A percentile compares a stretch with the other conserved stretches of the same genome.
Evolutionary conservation across 2,888 invertebrate genomes (phyloP).

Genomic region (Diplolepis rosae): DNA sequence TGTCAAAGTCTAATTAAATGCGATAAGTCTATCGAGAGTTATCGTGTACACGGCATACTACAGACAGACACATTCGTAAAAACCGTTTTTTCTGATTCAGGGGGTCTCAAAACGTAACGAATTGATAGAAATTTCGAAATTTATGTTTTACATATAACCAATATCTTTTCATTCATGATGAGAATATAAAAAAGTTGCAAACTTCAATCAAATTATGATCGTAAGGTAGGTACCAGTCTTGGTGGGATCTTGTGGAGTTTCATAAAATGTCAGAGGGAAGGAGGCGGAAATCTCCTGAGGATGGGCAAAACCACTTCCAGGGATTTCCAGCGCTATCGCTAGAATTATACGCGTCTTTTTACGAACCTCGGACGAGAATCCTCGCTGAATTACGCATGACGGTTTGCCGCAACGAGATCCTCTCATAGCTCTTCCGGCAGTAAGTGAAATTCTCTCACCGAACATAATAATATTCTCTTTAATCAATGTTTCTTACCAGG

Average conservation of each 20-base stretch:
- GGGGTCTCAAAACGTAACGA: too few species aligned
- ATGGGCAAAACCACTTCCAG: constrained; percentile 14
- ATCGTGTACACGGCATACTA: too few species aligned
- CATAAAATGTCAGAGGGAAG: background rate
- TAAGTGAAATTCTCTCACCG: constrained; percentile 35
- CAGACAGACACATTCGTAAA: too few species aligned
- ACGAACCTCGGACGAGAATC: constrained; percentile 51
- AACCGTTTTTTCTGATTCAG: too few species aligned
- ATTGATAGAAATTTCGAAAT: too few species aligned
- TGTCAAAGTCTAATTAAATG: too few species aligned
- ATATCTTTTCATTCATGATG: too few species aligned
- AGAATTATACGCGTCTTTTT: constrained; percentile 52
- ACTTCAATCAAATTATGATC: constrained; percentile 3
- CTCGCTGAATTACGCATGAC: constrained; percentile 56
- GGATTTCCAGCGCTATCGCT: constrained; percentile 38
- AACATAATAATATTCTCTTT: constrained; percentile 36
- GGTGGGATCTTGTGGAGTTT: constrained; percentile 9
- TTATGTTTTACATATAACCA: too few species aligned
- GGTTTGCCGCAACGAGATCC: constrained; percentile 48
- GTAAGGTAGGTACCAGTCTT: background rate
- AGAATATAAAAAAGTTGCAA: too few species aligned
- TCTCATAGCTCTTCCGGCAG: constrained; percentile 45
- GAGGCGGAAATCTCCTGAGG: background rate
- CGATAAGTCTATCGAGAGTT: too few species aligned
- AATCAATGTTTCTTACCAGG: constrained; percentile 16